These are phyloP conservation scores for Nothocercus nigrocapillus DNA, from an alignment of 2,113 vertebrate species.

Conservation along the genomic window DNA sequence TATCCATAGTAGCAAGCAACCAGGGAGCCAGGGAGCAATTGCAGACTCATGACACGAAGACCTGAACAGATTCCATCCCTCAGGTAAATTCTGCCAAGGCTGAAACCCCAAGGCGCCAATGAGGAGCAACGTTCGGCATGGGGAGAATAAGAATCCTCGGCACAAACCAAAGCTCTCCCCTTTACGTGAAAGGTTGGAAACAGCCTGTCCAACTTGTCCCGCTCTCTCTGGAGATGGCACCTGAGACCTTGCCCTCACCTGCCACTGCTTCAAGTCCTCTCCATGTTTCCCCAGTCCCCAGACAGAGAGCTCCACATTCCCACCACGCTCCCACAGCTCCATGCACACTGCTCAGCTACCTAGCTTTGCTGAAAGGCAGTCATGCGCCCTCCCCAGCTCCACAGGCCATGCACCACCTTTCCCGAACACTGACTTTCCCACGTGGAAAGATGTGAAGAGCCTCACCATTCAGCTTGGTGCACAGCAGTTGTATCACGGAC, in stretches of 20 bases:
- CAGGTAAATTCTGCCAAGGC: background rate
- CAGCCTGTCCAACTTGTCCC: background rate
- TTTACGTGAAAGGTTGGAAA: background rate
- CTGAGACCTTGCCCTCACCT: background rate
- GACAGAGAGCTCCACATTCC: background rate
- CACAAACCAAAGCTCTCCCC: background rate
- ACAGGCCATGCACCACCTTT: background rate
- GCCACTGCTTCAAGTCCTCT: background rate
- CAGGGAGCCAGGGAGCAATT: background rate
- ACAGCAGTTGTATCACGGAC: conserved; percentile 90
- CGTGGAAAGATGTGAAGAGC: background rate
- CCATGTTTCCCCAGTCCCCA: background rate
- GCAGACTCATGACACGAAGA: background rate
- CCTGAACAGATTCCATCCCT: background rate
- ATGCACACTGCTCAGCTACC: background rate
- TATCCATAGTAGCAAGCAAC: background rate
- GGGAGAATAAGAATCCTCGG: background rate
- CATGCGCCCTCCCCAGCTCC: background rate
- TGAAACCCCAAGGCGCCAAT: background rate
- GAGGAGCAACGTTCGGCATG: background rate
- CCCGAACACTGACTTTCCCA: background rate
- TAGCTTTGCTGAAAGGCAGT: background rate
- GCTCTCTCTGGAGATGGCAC: background rate
- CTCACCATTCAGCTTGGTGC: conserved; percentile 91
- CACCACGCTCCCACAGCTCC: background rate